A percentile compares a stretch with the other conserved stretches of the same genome.
phyloP scores from a whole-genome alignment of 2,888 invertebrate species.

The Conchocele bisecta region DNA sequence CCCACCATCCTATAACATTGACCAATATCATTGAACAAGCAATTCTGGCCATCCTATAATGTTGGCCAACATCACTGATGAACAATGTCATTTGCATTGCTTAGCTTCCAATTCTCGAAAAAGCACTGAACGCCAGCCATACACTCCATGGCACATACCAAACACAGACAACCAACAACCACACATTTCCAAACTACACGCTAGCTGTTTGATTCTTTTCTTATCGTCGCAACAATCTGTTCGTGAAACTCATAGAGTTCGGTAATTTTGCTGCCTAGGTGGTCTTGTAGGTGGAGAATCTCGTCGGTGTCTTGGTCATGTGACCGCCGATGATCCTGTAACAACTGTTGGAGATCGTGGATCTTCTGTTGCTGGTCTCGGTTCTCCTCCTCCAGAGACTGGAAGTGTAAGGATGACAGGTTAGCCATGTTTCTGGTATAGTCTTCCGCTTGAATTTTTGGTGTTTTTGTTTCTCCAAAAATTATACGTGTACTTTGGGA shows the following conservation, averaged over 20 bases:
- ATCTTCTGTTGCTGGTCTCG: slow-evolving; percentile 65
- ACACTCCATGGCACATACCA: background rate
- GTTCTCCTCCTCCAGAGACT: slow-evolving; percentile 77
- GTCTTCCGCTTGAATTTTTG: too few relatives aligned
- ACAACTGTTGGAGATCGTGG: slow-evolving; percentile 71
- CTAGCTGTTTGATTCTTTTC: slow-evolving; percentile 73
- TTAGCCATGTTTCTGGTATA: too few relatives aligned
- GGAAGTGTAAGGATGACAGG: slow-evolving; percentile 27
- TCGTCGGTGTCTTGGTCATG: slow-evolving; percentile 73
- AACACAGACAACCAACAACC: background rate
- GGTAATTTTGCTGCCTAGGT: slow-evolving; percentile 76
- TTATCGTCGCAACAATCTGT: slow-evolving; percentile 73
- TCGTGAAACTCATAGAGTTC: slow-evolving; percentile 79
- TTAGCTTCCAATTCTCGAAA: too few relatives aligned
- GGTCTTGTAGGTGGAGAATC: slow-evolving; percentile 73
- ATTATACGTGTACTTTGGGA: too few relatives aligned
- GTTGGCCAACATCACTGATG: too few relatives aligned
- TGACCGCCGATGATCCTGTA: slow-evolving; percentile 63
- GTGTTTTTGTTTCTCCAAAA: too few relatives aligned
- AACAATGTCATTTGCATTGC: too few relatives aligned
- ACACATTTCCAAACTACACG: slow-evolving; percentile 1
- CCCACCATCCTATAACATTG: too few relatives aligned
- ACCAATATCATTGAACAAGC: too few relatives aligned
- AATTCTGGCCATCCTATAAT: too few relatives aligned
- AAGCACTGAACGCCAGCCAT: too few relatives aligned